Base-by-base conservation (phyloP, 2,797 vertebrate genomes). In the Zonotrichia albicollis region DNA sequence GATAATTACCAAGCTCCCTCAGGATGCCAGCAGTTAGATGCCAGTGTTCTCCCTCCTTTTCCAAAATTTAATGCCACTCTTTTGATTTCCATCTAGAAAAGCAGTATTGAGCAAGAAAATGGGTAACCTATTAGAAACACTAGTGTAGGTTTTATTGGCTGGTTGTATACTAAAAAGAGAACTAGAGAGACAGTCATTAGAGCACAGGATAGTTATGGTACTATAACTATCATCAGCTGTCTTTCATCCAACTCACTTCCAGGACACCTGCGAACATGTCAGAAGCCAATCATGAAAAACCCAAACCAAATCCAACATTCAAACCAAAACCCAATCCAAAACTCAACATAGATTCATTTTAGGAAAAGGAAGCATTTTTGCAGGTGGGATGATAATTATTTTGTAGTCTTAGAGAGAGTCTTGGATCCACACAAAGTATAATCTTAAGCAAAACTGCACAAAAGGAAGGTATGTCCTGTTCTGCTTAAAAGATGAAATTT, bases 211-310 rank as follows among this genome's bases (percentile, higher is more conserved):
- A 46, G 48, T 48, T 66, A 16, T 2, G 40, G 6, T 23, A 61
- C 7, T 5, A 1, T 19, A 75, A 34, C 21, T 55, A 60, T 34
- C 70, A 88, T 29, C 72, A 87, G 46, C 83, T 91, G 10, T 83
- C 77, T 61, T 93, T 91, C 89, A 67, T 30, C 78, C 89, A 96
- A 50, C 87, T 96, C 89, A 89, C 57, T 93, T 87, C 51, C 72
- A 84, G 40, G 65, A 80, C 58, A 95, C 50, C 48, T 78, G 60
- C 76, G 51, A 94, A 94, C 54, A 21, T 5, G 13, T 40, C 51
- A 66, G 26, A 82, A 87, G 40, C 48, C 51, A 84, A 21, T 48
- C 7, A 15, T 26, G 90, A 95, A 34, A 62, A 73, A 79, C 5
- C 4, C 14, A 67, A 48, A 23, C 13, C 42, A 51, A 51, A 29